Conservation (phyloP, 2,888 invertebrate species). For the Polydesmus complanatus region DNA sequence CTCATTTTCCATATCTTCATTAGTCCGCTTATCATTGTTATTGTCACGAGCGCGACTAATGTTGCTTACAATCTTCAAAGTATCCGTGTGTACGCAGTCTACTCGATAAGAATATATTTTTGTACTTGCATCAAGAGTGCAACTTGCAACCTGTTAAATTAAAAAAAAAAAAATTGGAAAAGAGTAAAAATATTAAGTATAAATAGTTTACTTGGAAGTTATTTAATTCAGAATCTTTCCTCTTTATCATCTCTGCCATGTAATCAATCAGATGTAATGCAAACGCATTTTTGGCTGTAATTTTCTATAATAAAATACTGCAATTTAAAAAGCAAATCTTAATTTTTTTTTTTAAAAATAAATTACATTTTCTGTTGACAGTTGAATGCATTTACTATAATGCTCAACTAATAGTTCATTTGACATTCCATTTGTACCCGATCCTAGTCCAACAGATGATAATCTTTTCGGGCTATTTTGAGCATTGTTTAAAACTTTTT, state of each 20-base stretch:
- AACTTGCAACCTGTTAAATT: constrained; percentile 54
- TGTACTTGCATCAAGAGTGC: constrained; percentile 72
- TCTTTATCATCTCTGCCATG: constrained; percentile 54
- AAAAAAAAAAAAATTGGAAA: constrained; percentile 1
- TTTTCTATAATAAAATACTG: constrained; percentile 46
- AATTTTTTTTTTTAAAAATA: background rate
- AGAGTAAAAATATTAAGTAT: background rate
- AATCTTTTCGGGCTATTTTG: constrained; percentile 17
- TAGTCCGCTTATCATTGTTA: constrained; percentile 19
- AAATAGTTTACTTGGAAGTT: constrained; percentile 35
- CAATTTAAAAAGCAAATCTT: background rate
- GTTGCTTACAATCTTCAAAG: constrained; percentile 60
- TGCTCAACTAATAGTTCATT: constrained; percentile 42
- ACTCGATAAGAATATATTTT: constrained; percentile 78
- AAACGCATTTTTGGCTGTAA: constrained; percentile 79
- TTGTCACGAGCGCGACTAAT: constrained; percentile 32
- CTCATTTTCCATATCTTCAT: constrained; percentile 18
- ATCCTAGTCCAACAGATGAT: constrained; percentile 22
- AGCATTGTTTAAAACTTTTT: constrained; percentile 3
- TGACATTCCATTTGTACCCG: constrained; percentile 31
- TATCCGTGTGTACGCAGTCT: constrained; percentile 67
- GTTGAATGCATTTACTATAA: constrained; percentile 57
- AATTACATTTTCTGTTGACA: constrained; percentile 62
- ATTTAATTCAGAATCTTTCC: constrained; percentile 53
- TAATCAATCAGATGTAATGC: constrained; percentile 72